A percentile compares a stretch with the other conserved stretches of the same genome.
Evolutionary conservation across 2,113 vertebrate genomes (phyloP).

Genomic region (Micromys minutus): DNA sequence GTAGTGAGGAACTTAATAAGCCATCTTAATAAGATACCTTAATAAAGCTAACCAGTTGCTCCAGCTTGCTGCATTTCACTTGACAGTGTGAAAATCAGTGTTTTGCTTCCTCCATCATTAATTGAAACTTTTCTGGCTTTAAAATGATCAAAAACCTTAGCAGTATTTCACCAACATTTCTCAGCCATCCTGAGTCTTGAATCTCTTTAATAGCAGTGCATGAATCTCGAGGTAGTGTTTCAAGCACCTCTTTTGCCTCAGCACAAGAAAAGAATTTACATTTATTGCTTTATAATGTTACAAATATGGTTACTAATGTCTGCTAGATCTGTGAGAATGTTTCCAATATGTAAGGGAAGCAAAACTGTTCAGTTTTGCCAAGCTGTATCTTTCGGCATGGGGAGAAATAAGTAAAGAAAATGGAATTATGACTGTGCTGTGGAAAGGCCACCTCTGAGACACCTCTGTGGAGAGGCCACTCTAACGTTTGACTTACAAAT

Average conservation of each 20-base stretch:
- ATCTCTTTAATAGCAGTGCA: constrained; percentile 52
- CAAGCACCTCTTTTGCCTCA: constrained; percentile 32
- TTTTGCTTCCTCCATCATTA: constrained; percentile 68
- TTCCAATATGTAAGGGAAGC: constrained; percentile 47
- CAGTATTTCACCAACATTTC: constrained; percentile 49
- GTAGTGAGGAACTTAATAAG: constrained; percentile 77
- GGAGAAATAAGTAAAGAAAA: constrained; percentile 16
- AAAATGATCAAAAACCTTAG: constrained; percentile 73
- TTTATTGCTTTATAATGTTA: constrained; percentile 55
- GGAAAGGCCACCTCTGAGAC: constrained; percentile 40
- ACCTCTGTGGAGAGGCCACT: too few species aligned
- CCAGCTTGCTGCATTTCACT: constrained; percentile 67
- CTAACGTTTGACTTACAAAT: constrained; percentile 58
- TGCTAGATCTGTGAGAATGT: constrained; percentile 21
- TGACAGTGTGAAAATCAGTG: constrained; percentile 66
- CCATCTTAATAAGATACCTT: constrained; percentile 80
- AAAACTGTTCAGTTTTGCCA: constrained; percentile 50
- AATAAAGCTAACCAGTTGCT: constrained; percentile 79
- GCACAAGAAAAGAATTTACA: constrained; percentile 50
- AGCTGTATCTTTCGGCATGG: constrained; percentile 33
- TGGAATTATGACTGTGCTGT: constrained; percentile 33
- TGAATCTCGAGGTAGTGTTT: constrained; percentile 46
- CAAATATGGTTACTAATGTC: constrained; percentile 53
- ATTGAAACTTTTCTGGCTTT: constrained; percentile 79
- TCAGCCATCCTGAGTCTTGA: constrained; percentile 55